Conservation (phyloP, 2,113 vertebrate species). For the Petaurus breviceps region DNA sequence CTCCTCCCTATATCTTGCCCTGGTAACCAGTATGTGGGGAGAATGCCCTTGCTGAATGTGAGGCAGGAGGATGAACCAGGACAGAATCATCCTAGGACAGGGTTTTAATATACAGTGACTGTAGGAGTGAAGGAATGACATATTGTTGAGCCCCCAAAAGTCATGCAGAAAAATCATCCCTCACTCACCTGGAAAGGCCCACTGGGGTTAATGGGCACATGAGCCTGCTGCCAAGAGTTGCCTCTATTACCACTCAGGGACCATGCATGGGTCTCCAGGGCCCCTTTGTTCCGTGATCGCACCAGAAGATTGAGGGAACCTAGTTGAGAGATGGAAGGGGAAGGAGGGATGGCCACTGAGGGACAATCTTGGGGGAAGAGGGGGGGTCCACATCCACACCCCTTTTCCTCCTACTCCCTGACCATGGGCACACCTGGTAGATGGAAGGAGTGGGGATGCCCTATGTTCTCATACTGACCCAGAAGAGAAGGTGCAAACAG, state of each 20-base stretch:
- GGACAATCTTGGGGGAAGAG: neutral
- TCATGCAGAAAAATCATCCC: neutral
- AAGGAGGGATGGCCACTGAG: neutral
- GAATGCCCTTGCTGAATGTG: neutral
- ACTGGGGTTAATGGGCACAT: conserved; percentile 91
- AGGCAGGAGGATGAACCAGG: neutral
- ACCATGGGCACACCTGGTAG: accelerated
- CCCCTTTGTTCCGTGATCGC: conserved; percentile 90
- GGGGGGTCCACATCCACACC: neutral
- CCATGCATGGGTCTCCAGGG: conserved; percentile 91
- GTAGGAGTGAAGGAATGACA: neutral
- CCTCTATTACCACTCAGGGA: conserved; percentile 92
- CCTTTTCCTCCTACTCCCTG: neutral
- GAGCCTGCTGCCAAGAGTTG: conserved; percentile 92
- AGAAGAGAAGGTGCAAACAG: neutral
- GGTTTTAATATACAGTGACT: neutral
- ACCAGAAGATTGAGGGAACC: conserved; percentile 95
- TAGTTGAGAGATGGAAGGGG: conserved; percentile 66
- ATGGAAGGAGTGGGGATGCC: neutral
- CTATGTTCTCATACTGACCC: neutral
- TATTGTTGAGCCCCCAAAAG: neutral
- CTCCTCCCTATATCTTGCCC: neutral
- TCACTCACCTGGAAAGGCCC: conserved; percentile 95
- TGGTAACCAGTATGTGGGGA: neutral
- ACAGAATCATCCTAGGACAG: neutral